Evolutionary conservation across 2,888 invertebrate genomes (phyloP), one percentile per base, ranked within the genome.

Genomic region (Hydrotaea cyrtoneurina): DNA sequence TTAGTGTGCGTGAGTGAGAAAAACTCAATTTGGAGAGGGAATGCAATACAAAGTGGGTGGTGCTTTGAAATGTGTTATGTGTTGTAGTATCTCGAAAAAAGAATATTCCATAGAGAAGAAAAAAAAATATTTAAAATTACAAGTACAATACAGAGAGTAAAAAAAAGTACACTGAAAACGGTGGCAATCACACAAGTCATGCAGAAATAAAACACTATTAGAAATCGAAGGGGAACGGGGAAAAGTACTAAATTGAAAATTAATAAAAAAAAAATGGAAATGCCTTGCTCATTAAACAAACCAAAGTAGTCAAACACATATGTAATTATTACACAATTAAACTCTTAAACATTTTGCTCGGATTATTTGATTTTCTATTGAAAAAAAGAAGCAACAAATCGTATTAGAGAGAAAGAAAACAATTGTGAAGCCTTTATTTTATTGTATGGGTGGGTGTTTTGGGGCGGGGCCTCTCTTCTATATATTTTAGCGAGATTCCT

Each of bases 401-500:
- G 50, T 55, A 50, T 72, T 53, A 55, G 53, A 73, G 43, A 46
- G 10, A 62, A 13, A 62, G 26, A 62, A 59, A n/a, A n/a, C n/a
- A 21, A 59, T 59, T 39, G 36, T 23, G 46, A 43, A 59, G 59
- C 59, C 59, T 59, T 59, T 59, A 23, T 23, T 8, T 59, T 59
- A 26, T 10, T 23, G 23, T 26, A 23, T 23, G 13, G 23, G 15
- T 26, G n/a, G 55, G 7, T 23, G 59, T 23, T 2, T 19, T 55
- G 21, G 46, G 53, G 15, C 7, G 43, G 23, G 46, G 15, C 79
- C 79, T 82, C 77, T 77, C 69, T 26, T 23, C 36, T 62, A 15
- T 69, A 23, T 15, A 46, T 43, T n/a, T n/a, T 43, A 79, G 77
- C 77, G 74, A 74, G 62, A 69, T 77, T 85, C 71, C 82, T 82